These are phyloP conservation scores for Panurus biarmicus DNA, from an alignment of 2,113 vertebrate species.

Conservation along the genomic window DNA sequence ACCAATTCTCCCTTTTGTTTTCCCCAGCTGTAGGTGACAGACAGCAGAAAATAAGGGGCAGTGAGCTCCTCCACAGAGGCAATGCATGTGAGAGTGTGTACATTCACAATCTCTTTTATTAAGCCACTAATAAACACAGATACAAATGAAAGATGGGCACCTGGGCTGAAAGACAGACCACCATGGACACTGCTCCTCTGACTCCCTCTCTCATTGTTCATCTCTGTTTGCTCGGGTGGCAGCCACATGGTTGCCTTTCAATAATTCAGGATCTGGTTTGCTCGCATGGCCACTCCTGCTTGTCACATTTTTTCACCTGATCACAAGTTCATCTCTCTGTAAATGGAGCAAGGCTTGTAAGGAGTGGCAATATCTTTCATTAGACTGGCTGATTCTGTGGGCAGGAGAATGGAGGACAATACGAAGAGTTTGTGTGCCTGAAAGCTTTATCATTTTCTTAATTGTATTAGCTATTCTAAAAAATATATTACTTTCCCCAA, in stretches of 20 bases:
- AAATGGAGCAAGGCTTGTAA: neutral
- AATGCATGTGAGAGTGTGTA: neutral
- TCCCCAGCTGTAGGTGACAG: neutral
- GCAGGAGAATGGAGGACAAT: neutral
- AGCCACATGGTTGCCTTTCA: constrained; percentile 6
- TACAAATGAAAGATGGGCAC: neutral
- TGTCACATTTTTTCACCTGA: neutral
- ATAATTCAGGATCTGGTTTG: constrained; percentile 27
- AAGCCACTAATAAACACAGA: neutral
- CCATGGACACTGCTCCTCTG: accelerated
- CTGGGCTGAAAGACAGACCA: neutral
- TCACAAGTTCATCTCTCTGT: neutral
- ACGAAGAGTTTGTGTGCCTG: neutral
- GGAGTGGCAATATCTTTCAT: neutral
- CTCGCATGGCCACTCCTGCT: neutral
- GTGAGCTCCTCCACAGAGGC: neutral
- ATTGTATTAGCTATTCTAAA: neutral
- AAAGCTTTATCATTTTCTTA: neutral
- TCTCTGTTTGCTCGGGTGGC: neutral
- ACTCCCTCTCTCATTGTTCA: neutral
- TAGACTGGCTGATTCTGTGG: neutral
- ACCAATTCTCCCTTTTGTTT: neutral
- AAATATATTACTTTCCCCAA: neutral
- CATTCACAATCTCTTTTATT: neutral
- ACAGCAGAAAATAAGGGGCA: neutral